A percentile compares a stretch with the other conserved stretches of the same genome.
These are phyloP conservation scores for Drosophila takahashii DNA, from an alignment of 1,140 invertebrate species.

Conservation along the genomic window DNA sequence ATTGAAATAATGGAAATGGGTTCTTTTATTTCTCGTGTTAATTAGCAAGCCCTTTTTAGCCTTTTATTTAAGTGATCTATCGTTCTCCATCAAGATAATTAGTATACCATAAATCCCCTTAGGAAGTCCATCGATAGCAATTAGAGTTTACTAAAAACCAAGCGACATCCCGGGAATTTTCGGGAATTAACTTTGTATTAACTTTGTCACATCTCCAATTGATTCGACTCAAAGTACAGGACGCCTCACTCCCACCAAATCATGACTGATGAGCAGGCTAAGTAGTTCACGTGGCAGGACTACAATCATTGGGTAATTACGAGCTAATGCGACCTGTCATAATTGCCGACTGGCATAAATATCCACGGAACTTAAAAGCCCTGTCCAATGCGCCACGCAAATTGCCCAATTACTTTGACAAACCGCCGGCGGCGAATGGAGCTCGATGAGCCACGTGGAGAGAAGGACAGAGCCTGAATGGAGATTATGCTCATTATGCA, in stretches of 20 bases:
- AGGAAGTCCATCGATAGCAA: too few relatives aligned
- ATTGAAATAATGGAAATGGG: too few relatives aligned
- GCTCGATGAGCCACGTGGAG: constrained; percentile 25
- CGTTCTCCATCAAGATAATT: too few relatives aligned
- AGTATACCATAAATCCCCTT: too few relatives aligned
- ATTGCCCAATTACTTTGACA: constrained; percentile 57
- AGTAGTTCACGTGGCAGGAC: constrained; percentile 20
- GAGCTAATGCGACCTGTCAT: constrained; percentile 39
- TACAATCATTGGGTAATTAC: constrained; percentile 43
- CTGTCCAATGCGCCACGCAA: constrained; percentile 10
- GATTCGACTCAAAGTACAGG: background rate
- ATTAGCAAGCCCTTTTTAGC: background rate
- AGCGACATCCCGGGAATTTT: too few relatives aligned
- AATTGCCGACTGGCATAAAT: constrained; percentile 29
- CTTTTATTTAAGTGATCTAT: too few relatives aligned
- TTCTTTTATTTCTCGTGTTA: too few relatives aligned
- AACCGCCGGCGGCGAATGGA: constrained; percentile 23
- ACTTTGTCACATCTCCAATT: background rate
- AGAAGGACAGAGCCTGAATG: constrained; percentile 11
- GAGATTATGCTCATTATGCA: constrained; percentile 58
- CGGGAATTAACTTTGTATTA: background rate
- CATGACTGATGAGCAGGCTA: constrained; percentile 29
- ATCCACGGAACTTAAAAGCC: constrained; percentile 35
- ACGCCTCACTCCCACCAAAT: background rate
- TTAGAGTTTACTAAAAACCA: too few relatives aligned